Evolutionary conservation across 2,113 vertebrate species (phyloP).

Genomic region (Illadopsis cleaveri): DNA sequence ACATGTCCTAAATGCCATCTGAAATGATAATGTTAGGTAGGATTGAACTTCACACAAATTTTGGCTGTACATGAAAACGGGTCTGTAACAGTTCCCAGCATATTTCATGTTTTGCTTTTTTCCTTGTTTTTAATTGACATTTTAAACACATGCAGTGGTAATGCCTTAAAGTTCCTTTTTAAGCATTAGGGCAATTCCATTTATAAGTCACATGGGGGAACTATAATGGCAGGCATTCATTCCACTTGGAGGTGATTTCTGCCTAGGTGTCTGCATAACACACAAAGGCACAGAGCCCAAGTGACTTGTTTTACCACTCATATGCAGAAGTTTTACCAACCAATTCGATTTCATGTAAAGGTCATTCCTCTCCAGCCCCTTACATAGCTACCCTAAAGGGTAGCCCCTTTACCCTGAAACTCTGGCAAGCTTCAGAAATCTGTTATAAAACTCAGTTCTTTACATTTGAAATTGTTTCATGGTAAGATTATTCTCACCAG

Average conservation of each 20-base stretch:
- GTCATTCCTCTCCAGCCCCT: neutral
- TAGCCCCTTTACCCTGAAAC: neutral
- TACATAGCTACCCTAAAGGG: neutral
- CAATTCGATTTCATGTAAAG: neutral
- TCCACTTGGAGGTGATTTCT: slow-evolving; percentile 33
- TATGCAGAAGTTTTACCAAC: neutral
- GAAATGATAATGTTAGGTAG: slow-evolving; percentile 10
- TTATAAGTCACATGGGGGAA: slow-evolving; percentile 9
- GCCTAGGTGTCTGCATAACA: neutral
- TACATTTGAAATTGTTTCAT: neutral
- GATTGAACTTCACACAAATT: slow-evolving; percentile 8
- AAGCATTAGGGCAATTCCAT: slow-evolving; percentile 48
- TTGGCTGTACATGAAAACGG: slow-evolving; percentile 50
- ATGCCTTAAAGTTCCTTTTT: slow-evolving; percentile 40
- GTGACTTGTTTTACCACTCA: neutral
- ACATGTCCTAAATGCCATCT: neutral
- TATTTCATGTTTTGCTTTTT: neutral
- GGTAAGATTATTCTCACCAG: neutral
- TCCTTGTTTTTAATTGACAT: slow-evolving; percentile 51
- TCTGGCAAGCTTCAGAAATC: neutral
- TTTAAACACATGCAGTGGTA: slow-evolving; percentile 37
- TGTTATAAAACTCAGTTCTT: neutral
- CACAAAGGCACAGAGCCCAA: neutral
- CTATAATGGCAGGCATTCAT: slow-evolving; percentile 37
- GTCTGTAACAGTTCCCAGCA: slow-evolving; percentile 36